Percentiles rank a stretch among this genome's conserved stretches.
These are phyloP conservation scores for Tipula unca DNA, from an alignment of 2,888 invertebrate species.

Conservation along the genomic window DNA sequence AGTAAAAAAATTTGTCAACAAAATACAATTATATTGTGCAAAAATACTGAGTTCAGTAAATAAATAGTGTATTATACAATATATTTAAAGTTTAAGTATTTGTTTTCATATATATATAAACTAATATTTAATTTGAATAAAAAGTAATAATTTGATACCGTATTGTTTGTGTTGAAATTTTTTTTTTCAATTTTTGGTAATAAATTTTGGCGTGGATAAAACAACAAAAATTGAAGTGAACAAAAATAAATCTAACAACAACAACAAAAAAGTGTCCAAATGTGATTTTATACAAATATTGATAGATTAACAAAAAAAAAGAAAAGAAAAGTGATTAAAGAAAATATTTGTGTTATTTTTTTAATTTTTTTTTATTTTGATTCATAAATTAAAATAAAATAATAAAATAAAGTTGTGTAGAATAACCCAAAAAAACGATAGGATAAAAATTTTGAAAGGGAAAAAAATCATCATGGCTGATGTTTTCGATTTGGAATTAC, in stretches of 20 bases:
- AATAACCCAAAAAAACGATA: not conserved
- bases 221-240: not conserved
- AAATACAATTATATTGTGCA: not conserved
- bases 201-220: not conserved
- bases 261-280: not conserved
- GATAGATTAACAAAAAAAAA: not conserved
- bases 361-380: not conserved
- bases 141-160: not conserved
- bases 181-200: not conserved
- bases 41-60: not conserved
- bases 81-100: not conserved
- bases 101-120: not conserved
- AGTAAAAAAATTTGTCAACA: not conserved
- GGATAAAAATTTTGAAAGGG: not conserved
- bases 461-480: constrained; percentile 56
- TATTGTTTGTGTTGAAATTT: not conserved
- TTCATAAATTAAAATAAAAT: not conserved
- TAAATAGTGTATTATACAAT: not conserved
- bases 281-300: not conserved
- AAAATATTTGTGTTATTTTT: not conserved
- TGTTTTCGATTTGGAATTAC: constrained; percentile 89
- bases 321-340: not conserved
- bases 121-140: not conserved
- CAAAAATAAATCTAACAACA: not conserved
- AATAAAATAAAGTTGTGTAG: not conserved